These are phyloP conservation scores for Pogoniulus pusillus DNA, from an alignment of 2,797 vertebrate species.

Conservation along the genomic window DNA sequence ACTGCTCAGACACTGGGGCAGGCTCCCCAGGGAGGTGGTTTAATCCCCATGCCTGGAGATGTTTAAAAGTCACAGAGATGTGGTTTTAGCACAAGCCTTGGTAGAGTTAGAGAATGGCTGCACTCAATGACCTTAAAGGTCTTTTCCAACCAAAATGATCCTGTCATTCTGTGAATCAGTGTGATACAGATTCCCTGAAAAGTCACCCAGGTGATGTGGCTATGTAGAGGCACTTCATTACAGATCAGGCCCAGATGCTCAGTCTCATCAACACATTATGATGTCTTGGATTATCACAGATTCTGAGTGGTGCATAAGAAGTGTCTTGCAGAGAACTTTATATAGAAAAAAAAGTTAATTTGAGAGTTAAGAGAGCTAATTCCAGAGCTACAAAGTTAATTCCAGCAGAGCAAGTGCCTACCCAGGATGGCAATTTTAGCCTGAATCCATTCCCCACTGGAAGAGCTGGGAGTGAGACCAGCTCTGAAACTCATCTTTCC, in stretches of 20 bases:
- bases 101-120: too few species aligned
- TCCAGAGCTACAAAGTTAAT: not conserved
- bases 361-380: not conserved
- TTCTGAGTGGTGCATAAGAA: not conserved
- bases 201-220: rapidly evolving
- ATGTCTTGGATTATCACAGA: not conserved
- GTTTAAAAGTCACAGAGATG: too few species aligned
- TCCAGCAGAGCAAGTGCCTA: not conserved
- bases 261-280: not conserved
- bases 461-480: not conserved
- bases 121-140: too few species aligned
- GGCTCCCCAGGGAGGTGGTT: too few species aligned
- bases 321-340: not conserved
- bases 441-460: not conserved
- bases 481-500: not conserved
- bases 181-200: not conserved
- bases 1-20: too few species aligned
- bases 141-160: too few species aligned
- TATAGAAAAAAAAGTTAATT: not conserved
- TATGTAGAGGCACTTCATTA: not conserved
- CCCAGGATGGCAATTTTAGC: not conserved
- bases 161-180: not conserved
- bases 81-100: too few species aligned
- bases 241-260: not conserved
- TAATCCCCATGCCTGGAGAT: too few species aligned